These are phyloP conservation scores for Drymonia ruficornis DNA, from an alignment of 2,888 invertebrate species.

Conservation along the genomic window DNA sequence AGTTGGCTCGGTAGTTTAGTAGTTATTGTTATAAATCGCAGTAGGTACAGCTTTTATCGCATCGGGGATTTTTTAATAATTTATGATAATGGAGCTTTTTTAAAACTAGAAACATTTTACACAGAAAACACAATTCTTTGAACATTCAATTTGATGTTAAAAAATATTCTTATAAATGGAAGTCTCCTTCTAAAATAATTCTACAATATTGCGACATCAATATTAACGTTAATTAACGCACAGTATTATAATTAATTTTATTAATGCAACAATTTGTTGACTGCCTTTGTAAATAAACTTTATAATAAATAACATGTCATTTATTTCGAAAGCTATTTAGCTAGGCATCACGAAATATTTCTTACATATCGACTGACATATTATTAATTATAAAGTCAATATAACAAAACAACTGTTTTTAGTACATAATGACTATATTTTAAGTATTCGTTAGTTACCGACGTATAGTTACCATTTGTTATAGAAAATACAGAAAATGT, in stretches of 20 bases:
- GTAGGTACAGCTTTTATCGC: too few species aligned
- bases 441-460: constrained; percentile 36
- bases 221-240: constrained; percentile 9
- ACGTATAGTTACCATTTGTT: constrained; percentile 43
- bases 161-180: too few species aligned
- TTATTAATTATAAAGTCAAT: neutral
- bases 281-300: constrained; percentile 19
- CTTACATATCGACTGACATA: neutral
- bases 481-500: constrained; percentile 25
- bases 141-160: too few species aligned
- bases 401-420: constrained; percentile 32
- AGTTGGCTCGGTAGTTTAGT: too few species aligned
- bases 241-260: constrained; percentile 6
- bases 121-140: too few species aligned
- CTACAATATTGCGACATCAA: neutral
- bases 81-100: too few species aligned
- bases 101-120: too few species aligned
- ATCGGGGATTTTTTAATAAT: too few species aligned
- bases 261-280: constrained; percentile 22
- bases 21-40: too few species aligned
- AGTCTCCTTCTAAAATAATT: too few species aligned
- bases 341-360: neutral
- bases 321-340: neutral
- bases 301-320: constrained; percentile 15
- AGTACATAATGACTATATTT: constrained; percentile 23